Base-by-base conservation (phyloP, 2,888 invertebrate genomes). In the Leucania comma region DNA sequence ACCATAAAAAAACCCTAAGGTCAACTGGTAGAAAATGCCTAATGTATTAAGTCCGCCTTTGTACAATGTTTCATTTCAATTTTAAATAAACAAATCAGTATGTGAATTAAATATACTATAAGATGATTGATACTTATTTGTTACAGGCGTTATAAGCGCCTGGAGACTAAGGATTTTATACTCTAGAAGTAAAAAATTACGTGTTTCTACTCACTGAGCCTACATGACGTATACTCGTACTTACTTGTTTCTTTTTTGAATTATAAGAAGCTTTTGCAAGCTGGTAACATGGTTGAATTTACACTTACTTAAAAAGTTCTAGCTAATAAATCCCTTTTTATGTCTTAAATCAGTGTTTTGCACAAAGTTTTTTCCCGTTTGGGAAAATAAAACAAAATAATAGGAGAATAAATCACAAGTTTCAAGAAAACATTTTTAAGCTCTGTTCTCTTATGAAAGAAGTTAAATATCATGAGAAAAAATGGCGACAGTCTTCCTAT, bases 341-440 rank as follows among this genome's bases (percentile, higher is more conserved):
- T 46, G 61, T 32, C 12, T 5, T 42, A 68, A 62, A 75, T 22
- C 57, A 38, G 32, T 54, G 20, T 54, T 53, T 62, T 17, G 0
- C 22, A 26, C 20, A 48, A 64, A 70, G 38, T 75, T 64, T 57
- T 50, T 56, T 10, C 8, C 56, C 59, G 8, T 63, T 59, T 24
- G 46, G 51, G 54, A 64, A 38, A 69, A 70, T 75, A 64, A 70
- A 64, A 71, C 76, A 48, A 58, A 75, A 53, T 62, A 51, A 74
- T 62, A 26, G n/a, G 14, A 12, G 26, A 48, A 68, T 76, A 70
- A 62, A 58, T 64, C 24, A 26, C 3, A n/a, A 60, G 59, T 75
- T 70, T 24, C 12, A 57, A 51, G n/a, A 10, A 51, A 64, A 38
- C 20, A 14, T n/a, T 59, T 29, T 69, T 56, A n/a, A 38, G 24